These are phyloP conservation scores for Passerculus sandwichensis DNA, from an alignment of 2,797 vertebrate genomes.

Conservation along the genomic window DNA sequence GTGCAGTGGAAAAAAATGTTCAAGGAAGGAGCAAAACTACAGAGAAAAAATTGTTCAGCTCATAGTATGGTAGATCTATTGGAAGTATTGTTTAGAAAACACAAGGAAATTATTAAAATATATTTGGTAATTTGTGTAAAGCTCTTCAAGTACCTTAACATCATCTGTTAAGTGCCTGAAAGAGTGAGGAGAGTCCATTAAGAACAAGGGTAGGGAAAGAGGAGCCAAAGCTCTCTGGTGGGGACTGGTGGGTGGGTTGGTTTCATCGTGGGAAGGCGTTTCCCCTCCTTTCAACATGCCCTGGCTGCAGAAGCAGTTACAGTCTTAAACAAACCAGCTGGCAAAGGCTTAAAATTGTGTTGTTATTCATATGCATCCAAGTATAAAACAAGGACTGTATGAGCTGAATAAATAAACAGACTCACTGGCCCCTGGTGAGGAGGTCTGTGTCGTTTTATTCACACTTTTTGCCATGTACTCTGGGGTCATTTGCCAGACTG, in stretches of 20 bases:
- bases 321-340: conserved; percentile 57
- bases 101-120: neutral
- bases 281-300: conserved; percentile 18
- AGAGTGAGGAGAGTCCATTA: neutral
- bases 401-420: conserved; percentile 65
- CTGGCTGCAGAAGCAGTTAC: neutral
- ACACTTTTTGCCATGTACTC: conserved; percentile 38
- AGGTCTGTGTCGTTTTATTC: conserved; percentile 61
- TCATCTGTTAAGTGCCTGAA: neutral
- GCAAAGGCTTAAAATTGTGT: conserved; percentile 49
- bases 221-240: neutral
- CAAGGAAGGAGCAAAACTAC: neutral
- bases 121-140: neutral
- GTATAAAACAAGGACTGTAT: conserved; percentile 62
- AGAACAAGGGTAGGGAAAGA: neutral
- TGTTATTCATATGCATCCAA: conserved; percentile 54
- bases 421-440: conserved; percentile 24
- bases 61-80: neutral
- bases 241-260: conserved; percentile 14
- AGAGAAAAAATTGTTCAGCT: neutral
- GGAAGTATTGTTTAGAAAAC: neutral
- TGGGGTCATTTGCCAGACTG: conserved; percentile 47
- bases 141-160: neutral
- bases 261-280: neutral
- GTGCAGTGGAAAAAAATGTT: neutral